phyloP scores from a whole-genome alignment of 2,888 invertebrate species.

The Orthosia cruda region DNA sequence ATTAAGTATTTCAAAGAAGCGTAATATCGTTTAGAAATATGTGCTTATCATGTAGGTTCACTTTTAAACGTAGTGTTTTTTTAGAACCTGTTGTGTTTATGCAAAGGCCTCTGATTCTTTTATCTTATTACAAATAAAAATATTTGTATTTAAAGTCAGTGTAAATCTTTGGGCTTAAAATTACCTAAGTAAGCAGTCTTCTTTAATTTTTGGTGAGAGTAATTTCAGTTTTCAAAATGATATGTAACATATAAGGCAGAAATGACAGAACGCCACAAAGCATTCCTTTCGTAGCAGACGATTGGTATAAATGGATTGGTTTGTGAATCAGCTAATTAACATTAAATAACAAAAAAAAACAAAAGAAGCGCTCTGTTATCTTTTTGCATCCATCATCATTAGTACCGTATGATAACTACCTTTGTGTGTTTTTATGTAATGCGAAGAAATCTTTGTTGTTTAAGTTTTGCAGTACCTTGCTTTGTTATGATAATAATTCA shows the following conservation, averaged over 20 bases:
- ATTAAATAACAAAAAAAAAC: background rate
- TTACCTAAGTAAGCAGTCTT: background rate
- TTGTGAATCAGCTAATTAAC: background rate
- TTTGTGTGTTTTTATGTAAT: conserved; percentile 2
- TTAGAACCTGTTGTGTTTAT: background rate
- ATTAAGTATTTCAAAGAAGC: conserved; percentile 32
- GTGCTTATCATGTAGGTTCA: background rate
- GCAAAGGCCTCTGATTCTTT: background rate
- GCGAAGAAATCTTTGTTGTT: too few species aligned
- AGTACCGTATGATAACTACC: background rate
- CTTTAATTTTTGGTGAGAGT: background rate
- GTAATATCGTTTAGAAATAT: conserved; percentile 22
- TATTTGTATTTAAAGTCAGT: too few species aligned
- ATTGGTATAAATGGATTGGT: background rate
- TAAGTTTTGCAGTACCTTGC: background rate
- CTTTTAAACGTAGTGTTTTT: background rate
- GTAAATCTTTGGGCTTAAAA: too few species aligned
- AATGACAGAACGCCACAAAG: background rate
- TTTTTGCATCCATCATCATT: background rate
- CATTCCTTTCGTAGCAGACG: background rate
- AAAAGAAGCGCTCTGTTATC: background rate
- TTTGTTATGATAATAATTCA: background rate
- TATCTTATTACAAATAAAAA: too few species aligned
- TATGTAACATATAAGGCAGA: background rate
- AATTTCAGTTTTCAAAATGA: background rate